These are phyloP conservation scores for Myioborus miniatus DNA, from an alignment of 2,797 vertebrate genomes.

Conservation along the genomic window DNA sequence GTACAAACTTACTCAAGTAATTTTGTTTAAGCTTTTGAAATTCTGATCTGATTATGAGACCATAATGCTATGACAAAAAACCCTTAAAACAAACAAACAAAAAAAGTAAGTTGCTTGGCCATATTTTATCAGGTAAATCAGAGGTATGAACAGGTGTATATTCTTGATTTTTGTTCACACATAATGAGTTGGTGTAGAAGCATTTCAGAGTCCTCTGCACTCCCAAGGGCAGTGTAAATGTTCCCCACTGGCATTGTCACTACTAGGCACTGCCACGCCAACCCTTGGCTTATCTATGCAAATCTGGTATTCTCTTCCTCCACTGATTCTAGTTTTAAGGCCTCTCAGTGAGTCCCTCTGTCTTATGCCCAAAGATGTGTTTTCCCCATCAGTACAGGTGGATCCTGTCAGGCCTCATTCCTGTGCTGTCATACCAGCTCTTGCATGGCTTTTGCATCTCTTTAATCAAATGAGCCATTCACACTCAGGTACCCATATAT, in stretches of 20 bases:
- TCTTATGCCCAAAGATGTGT: neutral
- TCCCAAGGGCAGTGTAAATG: neutral
- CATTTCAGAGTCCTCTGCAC: neutral
- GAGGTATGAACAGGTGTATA: neutral
- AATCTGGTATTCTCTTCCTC: neutral
- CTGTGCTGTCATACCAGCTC: neutral
- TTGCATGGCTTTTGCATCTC: conserved; percentile 9
- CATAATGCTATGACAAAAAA: neutral
- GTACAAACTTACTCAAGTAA: neutral
- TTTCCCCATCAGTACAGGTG: neutral
- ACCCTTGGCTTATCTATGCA: neutral
- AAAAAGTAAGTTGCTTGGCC: neutral
- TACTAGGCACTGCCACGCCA: neutral
- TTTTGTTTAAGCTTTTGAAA: conserved; percentile 11
- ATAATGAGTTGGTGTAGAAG: fast-evolving
- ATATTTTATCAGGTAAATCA: conserved; percentile 14
- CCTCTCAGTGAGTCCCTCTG: neutral
- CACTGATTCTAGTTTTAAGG: neutral
- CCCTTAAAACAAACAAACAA: neutral
- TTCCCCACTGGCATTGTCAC: neutral
- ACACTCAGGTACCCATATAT: neutral
- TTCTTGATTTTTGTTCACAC: neutral
- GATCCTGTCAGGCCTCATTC: neutral
- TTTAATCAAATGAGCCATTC: conserved; percentile 24
- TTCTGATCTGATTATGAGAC: neutral